phyloP scores from a whole-genome alignment of 2,113 vertebrate species.

The Sebastes fasciatus region DNA sequence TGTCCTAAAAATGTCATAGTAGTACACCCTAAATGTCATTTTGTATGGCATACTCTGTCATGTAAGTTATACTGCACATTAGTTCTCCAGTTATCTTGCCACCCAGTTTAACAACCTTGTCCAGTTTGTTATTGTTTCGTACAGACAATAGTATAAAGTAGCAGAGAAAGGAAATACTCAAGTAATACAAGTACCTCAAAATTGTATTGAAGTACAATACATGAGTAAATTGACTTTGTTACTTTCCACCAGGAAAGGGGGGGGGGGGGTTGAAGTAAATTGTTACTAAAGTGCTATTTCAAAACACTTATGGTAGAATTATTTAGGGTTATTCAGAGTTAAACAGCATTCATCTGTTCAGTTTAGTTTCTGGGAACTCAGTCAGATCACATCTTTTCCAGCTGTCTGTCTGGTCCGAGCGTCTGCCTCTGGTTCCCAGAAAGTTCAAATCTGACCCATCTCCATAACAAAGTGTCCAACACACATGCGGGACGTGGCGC shows the following conservation, averaged over 20 bases:
- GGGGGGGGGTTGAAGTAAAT: not conserved
- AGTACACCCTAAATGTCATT: no score
- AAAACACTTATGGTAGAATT: not conserved
- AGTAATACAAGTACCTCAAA: not conserved
- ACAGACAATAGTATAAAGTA: not conserved
- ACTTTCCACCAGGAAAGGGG: not conserved
- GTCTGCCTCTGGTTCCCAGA: slow-evolving; percentile 40
- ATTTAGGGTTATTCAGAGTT: slow-evolving; percentile 11
- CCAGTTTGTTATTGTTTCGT: no score
- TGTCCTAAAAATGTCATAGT: not conserved
- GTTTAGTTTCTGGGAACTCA: slow-evolving; percentile 46
- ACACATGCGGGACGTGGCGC: slow-evolving; percentile 1
- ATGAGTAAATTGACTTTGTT: not conserved
- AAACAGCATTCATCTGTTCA: slow-evolving; percentile 28
- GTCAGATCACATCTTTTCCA: slow-evolving; percentile 44
- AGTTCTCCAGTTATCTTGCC: no score
- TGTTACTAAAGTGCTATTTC: not conserved
- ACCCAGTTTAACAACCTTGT: no score
- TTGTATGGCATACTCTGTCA: no score
- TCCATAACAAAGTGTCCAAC: not conserved
- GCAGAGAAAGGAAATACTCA: not conserved
- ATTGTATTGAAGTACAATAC: not conserved
- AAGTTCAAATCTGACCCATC: slow-evolving; percentile 33
- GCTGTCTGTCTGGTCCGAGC: slow-evolving; percentile 41
- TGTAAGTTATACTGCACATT: no score